Evolutionary conservation across 1,140 invertebrate genomes (phyloP), one percentile per base, ranked within the genome.

Genomic region (Dendroctonus valens): DNA sequence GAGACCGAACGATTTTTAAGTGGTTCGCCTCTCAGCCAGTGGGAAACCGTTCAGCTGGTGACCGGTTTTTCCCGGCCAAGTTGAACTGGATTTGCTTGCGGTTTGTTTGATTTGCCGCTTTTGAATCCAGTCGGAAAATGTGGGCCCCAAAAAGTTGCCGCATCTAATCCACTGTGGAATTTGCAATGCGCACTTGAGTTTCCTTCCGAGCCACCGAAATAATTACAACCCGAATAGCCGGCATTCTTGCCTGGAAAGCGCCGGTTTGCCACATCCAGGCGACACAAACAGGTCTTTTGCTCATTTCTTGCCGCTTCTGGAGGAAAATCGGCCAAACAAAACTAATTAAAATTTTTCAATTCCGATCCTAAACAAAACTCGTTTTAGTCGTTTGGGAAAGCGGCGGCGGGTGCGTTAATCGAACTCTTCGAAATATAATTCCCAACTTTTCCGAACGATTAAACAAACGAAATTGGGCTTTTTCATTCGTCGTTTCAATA

Each of bases 91-190:
- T 26, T 26, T 26, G 26, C 26, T 26, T 26, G 26, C 26, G 26
- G 26, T 26, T 26, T 26, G 26, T 26, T 26, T 26, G 26, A 26
- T 26, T 26, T 26, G 26, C 26, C 26, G 26, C 26, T 26, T 26
- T 3, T 26, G 26, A n/a, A 26, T 26, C 26, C 26, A 26, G 26
- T 3, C 3, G 26, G 26, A 26, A 1, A 26, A 26, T 26, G 39
- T 38, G 12, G n/a, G 4, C 3, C 15, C n/a, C 53, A 39, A 55
- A 55, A 55, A 55, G 15, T 55, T 55, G 53, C 15, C 6, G 15
- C 53, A 55, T 55, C 53, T 39, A 55, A 55, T 55, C 53, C 53
- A 38, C 8, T 38, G 39, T 7, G 53, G 53, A 55, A 55, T 55
- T 55, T 38, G 53, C 8, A 2, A 15, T 11, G 12, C 40, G 7